Base-by-base conservation (phyloP, 2,113 vertebrate species). In the Aldabrachelys gigantea region DNA sequence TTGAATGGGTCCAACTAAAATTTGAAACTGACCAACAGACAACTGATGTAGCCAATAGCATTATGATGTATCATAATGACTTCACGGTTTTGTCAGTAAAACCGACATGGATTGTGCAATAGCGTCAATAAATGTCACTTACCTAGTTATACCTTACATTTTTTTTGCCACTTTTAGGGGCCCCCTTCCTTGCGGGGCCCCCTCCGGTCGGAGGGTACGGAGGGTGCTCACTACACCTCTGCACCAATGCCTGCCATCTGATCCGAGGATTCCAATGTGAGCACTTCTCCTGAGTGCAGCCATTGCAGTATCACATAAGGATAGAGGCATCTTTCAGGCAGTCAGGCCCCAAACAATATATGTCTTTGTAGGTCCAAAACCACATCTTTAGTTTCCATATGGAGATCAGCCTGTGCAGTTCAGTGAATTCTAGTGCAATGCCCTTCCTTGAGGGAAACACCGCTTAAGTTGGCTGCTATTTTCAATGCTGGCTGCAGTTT, bases 181-280 rank as follows among this genome's bases (percentile, higher is more conserved):
- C 41, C 41, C 41, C 41, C 41, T 41, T 41, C 41, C 41, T 41
- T 41, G 41, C 41, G 41, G 41, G 41, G 41, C 41, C 41, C 41
- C 41, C 41, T 41, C 41, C 41, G 41, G 41, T 41, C 41, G 41
- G 41, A 41, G 41, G 41, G 41, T 41, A 41, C 41, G 4, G 41
- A 41, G 41, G 41, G 41, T 4, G 4, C 41, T 41, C 41, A 41
- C 41, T 41, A 41, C 41, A 41, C 41, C 41, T 41, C 41, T 41
- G 41, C 41, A 41, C 52, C 21, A 86, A 85, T 85, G 54, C 19
- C 41, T 86, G 90, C 50, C n/a, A 10, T 38, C 65, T 21, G 16
- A 38, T 21, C 19, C 8, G 5, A 10, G 65, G 0, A 0, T 41
- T 27, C 79, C 53, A 16, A 7, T n/a, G 12, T 24, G 3, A 8